phyloP scores from a whole-genome alignment of 2,113 vertebrate genomes.

The Pelobates fuscus region DNA sequence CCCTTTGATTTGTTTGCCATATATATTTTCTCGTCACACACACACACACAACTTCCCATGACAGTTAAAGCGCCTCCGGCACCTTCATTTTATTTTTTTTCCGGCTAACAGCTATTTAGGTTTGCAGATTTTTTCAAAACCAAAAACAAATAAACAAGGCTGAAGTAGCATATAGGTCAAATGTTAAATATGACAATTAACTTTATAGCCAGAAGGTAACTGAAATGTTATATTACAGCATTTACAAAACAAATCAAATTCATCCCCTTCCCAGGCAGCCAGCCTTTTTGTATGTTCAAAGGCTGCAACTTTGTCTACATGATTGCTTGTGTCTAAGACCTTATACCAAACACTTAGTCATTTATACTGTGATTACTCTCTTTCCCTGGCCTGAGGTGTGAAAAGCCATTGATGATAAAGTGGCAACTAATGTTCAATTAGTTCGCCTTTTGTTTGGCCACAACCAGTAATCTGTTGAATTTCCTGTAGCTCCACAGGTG shows the following conservation, averaged over 20 bases:
- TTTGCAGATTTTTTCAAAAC: no score
- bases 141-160: neutral
- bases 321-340: neutral
- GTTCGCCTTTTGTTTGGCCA: slow-evolving; percentile 32
- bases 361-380: slow-evolving; percentile 20
- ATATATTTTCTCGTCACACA: no score
- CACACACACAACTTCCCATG: no score
- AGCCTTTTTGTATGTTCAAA: neutral
- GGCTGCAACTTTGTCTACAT: slow-evolving; percentile 13
- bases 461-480: slow-evolving; percentile 34
- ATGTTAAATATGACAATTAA: neutral
- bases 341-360: neutral
- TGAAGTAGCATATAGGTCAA: neutral
- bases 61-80: no score
- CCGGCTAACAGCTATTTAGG: no score
- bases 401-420: slow-evolving; percentile 27
- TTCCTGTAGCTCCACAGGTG: slow-evolving; percentile 44
- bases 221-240: neutral
- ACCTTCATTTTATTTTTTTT: no score
- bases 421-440: slow-evolving; percentile 37
- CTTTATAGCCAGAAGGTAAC: neutral
- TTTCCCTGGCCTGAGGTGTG: slow-evolving; percentile 7
- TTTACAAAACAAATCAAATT: neutral
- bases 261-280: no score
- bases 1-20: no score